Base-by-base conservation (phyloP, 1,140 invertebrate species). In the Octopus sinensis region DNA sequence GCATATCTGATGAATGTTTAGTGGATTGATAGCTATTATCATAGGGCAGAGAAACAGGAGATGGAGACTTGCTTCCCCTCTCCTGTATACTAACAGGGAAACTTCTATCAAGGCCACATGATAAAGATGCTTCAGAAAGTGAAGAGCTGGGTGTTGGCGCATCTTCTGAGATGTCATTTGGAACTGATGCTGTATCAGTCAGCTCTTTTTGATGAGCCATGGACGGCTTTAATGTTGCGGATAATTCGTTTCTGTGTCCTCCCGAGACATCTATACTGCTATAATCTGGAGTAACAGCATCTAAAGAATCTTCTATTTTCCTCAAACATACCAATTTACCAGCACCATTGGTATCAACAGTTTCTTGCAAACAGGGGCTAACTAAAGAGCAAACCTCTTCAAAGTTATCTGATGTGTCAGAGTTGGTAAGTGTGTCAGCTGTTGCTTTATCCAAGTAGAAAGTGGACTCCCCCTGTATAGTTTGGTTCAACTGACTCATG, bases 101-200 rank as follows among this genome's bases (percentile, higher is more conserved):
- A 73, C 30, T 73, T 17, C 30, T 73, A 73, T 73, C 68, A 73
- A 62, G 56, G 68, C 68, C 68, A 73, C 13, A n/a, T 23, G 30
- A 73, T 73, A 73, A 73, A 73, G 68, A 73, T 73, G 17, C 68
- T 73, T 73, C 68, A 6, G 68, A 73, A 73, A 73, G 68, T n/a
- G 68, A 13, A 73, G 13, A 73, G 13, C 30, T 73, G 30, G 68
- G 68, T 13, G 17, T 23, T n/a, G 68, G 6, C 13, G 30, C 68
- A 13, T 43, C 30, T 43, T 43, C 30, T 43, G 30, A 43, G 30
- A 43, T 43, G 30, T 43, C 30, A 43, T 73, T 73, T n/a, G 68
- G 30, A 7, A 73, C 30, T 6, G 6, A 23, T 73, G 68, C 6
- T n/a, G 68, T n/a, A n/a, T 9, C 9, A 73, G 17, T 73, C 13